Conservation (phyloP, 2,797 vertebrate species). For the Liasis olivaceus region DNA sequence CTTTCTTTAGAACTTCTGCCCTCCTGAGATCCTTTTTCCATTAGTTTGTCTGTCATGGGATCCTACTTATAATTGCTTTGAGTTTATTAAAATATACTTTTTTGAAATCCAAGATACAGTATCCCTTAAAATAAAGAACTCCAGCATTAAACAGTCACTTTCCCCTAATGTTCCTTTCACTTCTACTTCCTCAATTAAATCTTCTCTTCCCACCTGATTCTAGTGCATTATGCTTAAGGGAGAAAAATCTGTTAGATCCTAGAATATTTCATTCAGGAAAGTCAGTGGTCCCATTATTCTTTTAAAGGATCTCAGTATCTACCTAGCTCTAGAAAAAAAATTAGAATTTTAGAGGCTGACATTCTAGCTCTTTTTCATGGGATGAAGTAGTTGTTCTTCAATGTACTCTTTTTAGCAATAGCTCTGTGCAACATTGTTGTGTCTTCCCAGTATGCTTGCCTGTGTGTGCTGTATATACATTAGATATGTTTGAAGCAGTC, state of each 20-base stretch:
- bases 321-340: no score
- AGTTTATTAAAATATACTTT: neutral
- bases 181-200: neutral
- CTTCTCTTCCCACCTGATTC: neutral
- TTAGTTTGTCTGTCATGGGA: neutral
- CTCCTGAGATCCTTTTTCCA: neutral
- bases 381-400: neutral
- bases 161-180: neutral
- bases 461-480: neutral
- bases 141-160: neutral
- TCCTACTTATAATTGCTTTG: neutral
- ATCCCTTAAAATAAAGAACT: neutral
- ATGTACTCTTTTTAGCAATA: neutral
- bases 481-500: neutral
- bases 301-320: neutral
- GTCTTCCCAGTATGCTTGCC: neutral
- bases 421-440: neutral
- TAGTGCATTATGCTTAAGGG: neutral
- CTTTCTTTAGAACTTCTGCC: neutral
- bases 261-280: rapidly evolving
- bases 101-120: neutral
- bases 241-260: neutral
- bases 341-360: neutral
- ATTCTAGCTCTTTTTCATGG: neutral
- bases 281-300: neutral